Evolutionary conservation across 2,797 vertebrate genomes (phyloP), one percentile per base, ranked within the genome.

Genomic region (Glyptemys insculpta): DNA sequence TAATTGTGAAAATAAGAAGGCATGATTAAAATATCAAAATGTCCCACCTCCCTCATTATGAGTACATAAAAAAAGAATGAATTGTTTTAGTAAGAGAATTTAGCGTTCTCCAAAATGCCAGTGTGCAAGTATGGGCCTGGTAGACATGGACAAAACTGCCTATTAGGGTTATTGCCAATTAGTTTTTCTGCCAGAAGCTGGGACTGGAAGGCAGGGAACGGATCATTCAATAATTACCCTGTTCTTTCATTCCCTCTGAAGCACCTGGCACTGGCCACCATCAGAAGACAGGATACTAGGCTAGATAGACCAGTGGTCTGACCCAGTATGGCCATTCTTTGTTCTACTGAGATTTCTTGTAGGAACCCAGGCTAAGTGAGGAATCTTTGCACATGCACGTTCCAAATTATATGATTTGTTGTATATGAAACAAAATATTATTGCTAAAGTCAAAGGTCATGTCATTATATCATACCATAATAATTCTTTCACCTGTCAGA

Each of bases 381-480:
- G 41, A 34, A 41, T 57, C 88, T 79, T 91, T 83, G 31, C 54
- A 84, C 53, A 44, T 37, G 85, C 65, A 94, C 50, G 16, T 12
- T 27, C 31, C 68, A 62, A 91, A 54, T 31, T 25, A 29, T 0
- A 5, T 2, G 25, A 47, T 47, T 83, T 2, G 0, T 2, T 1
- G 83, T 76, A 94, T 59, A 56, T 29, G 72, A 82, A 65, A 79
- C 6, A 27, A 59, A 76, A 68, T 37, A 23, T 23, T 68, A n/a
- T 41, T 37, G 5, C 23, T 72, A 11, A 37, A 68, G n/a, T 68
- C 76, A 29, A 81, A 92, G 90, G 88, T 74, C 72, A 9, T 79
- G 93, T 92, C 18, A 0, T 6, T 8, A 41, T 41, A 72, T 31
- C 50, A 6, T 27, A 44, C 41, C 53, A 5, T 27, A 44, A 52